A percentile compares a stretch with the other conserved stretches of the same genome.
Evolutionary conservation across 2,797 vertebrate genomes (phyloP).

Genomic region (Rhadinocentrus ornatus): DNA sequence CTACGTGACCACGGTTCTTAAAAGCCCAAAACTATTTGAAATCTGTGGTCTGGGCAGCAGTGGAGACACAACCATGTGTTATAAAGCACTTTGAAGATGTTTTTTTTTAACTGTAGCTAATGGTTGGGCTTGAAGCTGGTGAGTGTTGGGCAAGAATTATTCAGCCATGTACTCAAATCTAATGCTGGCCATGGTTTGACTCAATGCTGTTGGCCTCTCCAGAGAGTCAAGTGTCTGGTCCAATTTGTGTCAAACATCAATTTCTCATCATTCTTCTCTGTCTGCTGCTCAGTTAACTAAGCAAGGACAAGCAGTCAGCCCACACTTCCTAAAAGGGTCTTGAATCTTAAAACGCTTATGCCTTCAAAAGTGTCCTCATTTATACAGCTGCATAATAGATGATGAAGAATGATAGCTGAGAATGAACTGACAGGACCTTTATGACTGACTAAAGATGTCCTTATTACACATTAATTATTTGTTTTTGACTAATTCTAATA

Average conservation of each 20-base stretch:
- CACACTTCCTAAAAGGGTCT: slow-evolving; percentile 20
- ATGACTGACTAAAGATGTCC: slow-evolving; percentile 31
- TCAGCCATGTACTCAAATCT: slow-evolving; percentile 61
- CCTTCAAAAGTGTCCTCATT: slow-evolving; percentile 25
- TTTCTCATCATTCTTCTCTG: slow-evolving; percentile 37
- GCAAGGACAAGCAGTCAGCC: slow-evolving; percentile 30
- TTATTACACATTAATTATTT: slow-evolving; percentile 20
- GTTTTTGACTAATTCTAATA: slow-evolving; percentile 34
- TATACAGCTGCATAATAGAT: slow-evolving; percentile 17
- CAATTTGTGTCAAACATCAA: slow-evolving; percentile 63
- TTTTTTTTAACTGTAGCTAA: slow-evolving; percentile 6
- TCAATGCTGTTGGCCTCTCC: slow-evolving; percentile 54
- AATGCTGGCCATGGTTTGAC: slow-evolving; percentile 54
- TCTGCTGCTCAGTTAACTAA: slow-evolving; percentile 37
- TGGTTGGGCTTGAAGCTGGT: slow-evolving; percentile 23
- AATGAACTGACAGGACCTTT: slow-evolving; percentile 31
- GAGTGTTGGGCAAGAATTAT: slow-evolving; percentile 54
- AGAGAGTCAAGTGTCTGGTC: slow-evolving; percentile 70
- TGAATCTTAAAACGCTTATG: slow-evolving; percentile 18
- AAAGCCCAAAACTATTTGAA: not conserved
- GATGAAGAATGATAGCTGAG: slow-evolving; percentile 21
- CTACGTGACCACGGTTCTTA: not conserved
- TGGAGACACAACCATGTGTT: too few relatives aligned
- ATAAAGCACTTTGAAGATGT: not conserved
- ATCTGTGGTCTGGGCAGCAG: not conserved